These are phyloP conservation scores for Hycleus cichorii DNA, from an alignment of 1,140 invertebrate genomes.

Conservation along the genomic window DNA sequence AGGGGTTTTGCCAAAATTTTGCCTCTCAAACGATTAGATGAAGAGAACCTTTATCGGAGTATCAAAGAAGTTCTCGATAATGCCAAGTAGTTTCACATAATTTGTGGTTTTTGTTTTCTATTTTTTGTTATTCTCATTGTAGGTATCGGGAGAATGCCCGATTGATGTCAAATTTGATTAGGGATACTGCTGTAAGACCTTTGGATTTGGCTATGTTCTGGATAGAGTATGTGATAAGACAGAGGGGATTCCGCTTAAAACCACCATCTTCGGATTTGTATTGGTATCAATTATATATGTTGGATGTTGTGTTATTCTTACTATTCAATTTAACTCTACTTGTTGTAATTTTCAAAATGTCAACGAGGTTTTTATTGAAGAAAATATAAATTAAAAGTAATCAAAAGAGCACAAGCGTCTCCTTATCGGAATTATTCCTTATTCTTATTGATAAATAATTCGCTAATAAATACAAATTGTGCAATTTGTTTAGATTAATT, in stretches of 20 bases:
- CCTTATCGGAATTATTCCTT: too few species aligned
- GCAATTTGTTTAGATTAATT: too few species aligned
- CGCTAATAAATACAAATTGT: too few species aligned
- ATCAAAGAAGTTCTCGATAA: constrained; percentile 32
- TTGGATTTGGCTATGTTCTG: constrained; percentile 30
- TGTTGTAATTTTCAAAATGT: not conserved
- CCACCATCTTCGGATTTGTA: not conserved
- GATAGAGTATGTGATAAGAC: constrained; percentile 30
- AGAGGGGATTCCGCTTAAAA: constrained; percentile 8
- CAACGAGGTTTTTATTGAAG: not conserved
- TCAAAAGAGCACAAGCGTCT: too few species aligned
- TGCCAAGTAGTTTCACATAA: constrained; percentile 20
- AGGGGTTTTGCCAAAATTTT: constrained; percentile 32
- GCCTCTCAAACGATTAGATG: constrained; percentile 28
- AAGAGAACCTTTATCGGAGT: constrained; percentile 25
- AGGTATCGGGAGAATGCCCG: constrained; percentile 1
- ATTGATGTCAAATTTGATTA: constrained; percentile 19
- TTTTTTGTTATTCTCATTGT: not conserved
- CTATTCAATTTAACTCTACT: not conserved
- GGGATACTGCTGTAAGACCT: constrained; percentile 10
- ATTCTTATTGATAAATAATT: too few species aligned
- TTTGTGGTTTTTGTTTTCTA: not conserved
- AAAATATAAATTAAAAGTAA: not conserved
- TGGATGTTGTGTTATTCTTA: not conserved
- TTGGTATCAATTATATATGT: constrained; percentile 3